Evolutionary conservation across 2,113 vertebrate genomes (phyloP), one percentile per base, ranked within the genome.

Genomic region (Oncorhynchus tshawytscha): DNA sequence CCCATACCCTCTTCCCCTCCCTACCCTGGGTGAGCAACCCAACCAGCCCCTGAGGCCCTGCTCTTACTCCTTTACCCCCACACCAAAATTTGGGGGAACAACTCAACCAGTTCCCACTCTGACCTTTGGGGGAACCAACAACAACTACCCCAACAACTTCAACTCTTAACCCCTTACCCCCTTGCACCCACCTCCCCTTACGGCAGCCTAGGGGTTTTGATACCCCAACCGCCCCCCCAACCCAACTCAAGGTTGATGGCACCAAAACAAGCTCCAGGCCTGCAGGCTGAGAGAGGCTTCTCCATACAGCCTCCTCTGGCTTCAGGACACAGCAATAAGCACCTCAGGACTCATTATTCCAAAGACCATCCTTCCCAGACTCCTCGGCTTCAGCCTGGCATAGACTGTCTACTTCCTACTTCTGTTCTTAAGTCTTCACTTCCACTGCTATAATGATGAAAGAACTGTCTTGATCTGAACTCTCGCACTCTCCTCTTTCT

Each of bases 341-440:
- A 80, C 75, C 86, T 89, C 88, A 89, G 89, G 89, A 88, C 87
- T 67, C 59, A 77, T 70, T 81, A 49, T 74, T 85, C 89, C 88
- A 88, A 91, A 91, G 83, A 85, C 83, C 81, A 82, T 84, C 85
- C 72, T 79, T 84, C 62, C 76, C 77, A 84, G 45, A 88, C 80
- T 84, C 81, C 71, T 87, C 69, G 70, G 71, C 22, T 60, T 31
- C 45, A 2, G 20, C 13, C 9, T 24, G 4, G 12, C 49, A 7
- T 54, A 15, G 24, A 16, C 5, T 70, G 9, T 45, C 29, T 72
- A 39, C 31, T n/a, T 70, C 12, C 68, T 49, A 45, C 1, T 49
- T 48, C 4, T 70, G 22, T 22, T 12, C 39, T 70, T 45, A 48
- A 70, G 20, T 7, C 5, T 25, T 13, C 18, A 45, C n/a, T 70